Percentiles rank a stretch among this genome's conserved stretches.
Evolutionary conservation across 2,888 invertebrate genomes (phyloP).

Genomic region (Caenorhabditis sp.): DNA sequence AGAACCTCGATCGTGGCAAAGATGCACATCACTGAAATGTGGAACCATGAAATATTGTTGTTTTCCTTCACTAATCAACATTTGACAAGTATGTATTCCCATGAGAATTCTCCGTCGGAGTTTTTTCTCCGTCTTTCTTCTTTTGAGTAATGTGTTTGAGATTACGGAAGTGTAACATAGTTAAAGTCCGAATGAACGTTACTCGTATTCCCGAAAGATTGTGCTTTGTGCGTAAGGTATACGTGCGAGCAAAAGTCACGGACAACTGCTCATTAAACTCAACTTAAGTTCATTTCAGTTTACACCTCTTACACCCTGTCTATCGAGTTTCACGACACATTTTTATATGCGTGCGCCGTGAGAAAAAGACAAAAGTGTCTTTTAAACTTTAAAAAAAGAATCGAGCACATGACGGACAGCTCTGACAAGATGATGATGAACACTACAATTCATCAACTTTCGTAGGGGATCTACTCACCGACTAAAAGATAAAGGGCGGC

Average conservation of each 20-base stretch:
- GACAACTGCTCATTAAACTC: slow-evolving; percentile 42
- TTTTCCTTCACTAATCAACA: too few relatives aligned
- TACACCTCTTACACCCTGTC: slow-evolving; percentile 25
- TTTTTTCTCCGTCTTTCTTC: too few relatives aligned
- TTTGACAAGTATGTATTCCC: too few relatives aligned
- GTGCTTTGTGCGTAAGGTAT: neutral
- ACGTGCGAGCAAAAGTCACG: slow-evolving; percentile 26
- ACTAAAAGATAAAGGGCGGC: slow-evolving; percentile 70
- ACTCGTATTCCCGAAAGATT: too few relatives aligned
- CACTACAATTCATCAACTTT: slow-evolving; percentile 14
- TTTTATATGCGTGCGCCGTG: too few relatives aligned
- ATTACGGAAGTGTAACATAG: too few relatives aligned
- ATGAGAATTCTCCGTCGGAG: too few relatives aligned
- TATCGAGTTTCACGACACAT: slow-evolving; percentile 1
- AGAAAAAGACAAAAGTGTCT: slow-evolving; percentile 3
- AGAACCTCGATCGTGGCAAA: slow-evolving; percentile 74
- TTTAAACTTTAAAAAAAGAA: slow-evolving; percentile 1
- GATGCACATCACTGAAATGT: slow-evolving; percentile 70
- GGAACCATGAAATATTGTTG: too few relatives aligned
- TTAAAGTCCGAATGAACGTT: too few relatives aligned
- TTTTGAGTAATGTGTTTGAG: too few relatives aligned
- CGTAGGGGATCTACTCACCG: slow-evolving; percentile 60
- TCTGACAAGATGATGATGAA: slow-evolving; percentile 39
- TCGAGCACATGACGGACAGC: slow-evolving; percentile 28
- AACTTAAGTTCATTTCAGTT: slow-evolving; percentile 3